A percentile compares a stretch with the other conserved stretches of the same genome.
Evolutionary conservation across 1,140 invertebrate species (phyloP).

Genomic region (Saccostrea cuccullata): DNA sequence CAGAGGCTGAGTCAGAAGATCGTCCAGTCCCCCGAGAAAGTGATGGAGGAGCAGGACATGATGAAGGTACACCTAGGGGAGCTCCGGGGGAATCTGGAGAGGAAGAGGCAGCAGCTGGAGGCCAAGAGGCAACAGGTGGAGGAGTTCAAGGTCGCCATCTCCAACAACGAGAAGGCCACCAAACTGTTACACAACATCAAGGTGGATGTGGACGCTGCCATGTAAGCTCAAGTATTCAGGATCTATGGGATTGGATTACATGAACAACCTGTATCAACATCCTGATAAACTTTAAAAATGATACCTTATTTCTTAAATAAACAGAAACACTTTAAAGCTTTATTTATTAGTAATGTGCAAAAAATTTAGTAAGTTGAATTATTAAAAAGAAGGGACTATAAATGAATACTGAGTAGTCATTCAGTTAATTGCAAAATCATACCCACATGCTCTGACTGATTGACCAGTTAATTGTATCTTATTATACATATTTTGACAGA

Average conservation of each 20-base stretch:
- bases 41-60: conserved; percentile 63
- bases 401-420: too few species aligned
- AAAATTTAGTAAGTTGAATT: too few species aligned
- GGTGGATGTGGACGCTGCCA: conserved; percentile 58
- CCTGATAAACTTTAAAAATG: too few species aligned
- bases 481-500: too few species aligned
- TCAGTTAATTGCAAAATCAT: too few species aligned
- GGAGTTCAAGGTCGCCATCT: conserved; percentile 35
- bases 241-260: neutral
- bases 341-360: too few species aligned
- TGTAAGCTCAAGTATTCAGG: conserved; percentile 47
- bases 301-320: too few species aligned
- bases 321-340: too few species aligned
- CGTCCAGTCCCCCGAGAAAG: conserved; percentile 68
- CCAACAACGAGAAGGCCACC: conserved; percentile 55
- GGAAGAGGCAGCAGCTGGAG: conserved; percentile 54
- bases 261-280: too few species aligned
- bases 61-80: conserved; percentile 57
- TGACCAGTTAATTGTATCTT: too few species aligned
- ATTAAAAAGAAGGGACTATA: too few species aligned
- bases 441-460: too few species aligned
- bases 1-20: conserved; percentile 69
- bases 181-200: conserved; percentile 59
- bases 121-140: conserved; percentile 55
- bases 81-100: conserved; percentile 54